Percentiles rank a stretch among this genome's conserved stretches.
phyloP scores from a whole-genome alignment of 2,888 invertebrate genomes.

The Leptura quadrifasciata region DNA sequence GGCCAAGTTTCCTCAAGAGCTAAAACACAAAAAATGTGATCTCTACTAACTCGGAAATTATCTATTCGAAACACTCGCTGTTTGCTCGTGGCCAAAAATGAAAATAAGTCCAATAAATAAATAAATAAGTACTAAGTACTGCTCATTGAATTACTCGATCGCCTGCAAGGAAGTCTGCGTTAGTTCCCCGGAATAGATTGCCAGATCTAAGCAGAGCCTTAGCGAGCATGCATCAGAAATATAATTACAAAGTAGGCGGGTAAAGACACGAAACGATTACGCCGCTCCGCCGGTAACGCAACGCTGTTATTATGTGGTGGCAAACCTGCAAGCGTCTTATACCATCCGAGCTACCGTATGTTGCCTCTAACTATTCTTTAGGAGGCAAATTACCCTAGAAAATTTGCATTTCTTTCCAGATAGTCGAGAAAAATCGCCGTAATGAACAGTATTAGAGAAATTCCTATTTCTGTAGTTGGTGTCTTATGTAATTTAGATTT shows the following conservation, averaged over 20 bases:
- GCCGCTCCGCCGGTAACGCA: constrained; percentile 65
- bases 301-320: constrained; percentile 73
- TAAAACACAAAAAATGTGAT: too few relatives aligned
- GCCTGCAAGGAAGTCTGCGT: constrained; percentile 40
- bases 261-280: constrained; percentile 72
- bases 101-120: constrained; percentile 31
- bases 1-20: too few relatives aligned
- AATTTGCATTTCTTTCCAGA: constrained; percentile 40
- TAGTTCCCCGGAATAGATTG: constrained; percentile 44
- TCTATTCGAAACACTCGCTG: not conserved
- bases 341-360: constrained; percentile 54
- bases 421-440: constrained; percentile 26
- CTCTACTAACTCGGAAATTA: too few relatives aligned
- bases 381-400: constrained; percentile 29
- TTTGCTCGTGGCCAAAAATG: not conserved
- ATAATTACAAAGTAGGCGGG: constrained; percentile 73
- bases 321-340: constrained; percentile 69
- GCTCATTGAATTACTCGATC: constrained; percentile 56
- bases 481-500: constrained; percentile 5
- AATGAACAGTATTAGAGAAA: constrained; percentile 31
- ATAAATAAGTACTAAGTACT: constrained; percentile 48
- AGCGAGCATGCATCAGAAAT: constrained; percentile 69
- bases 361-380: constrained; percentile 39
- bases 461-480: constrained; percentile 16
- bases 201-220: constrained; percentile 47